Base-by-base conservation (phyloP, 2,113 vertebrate species). In the Machaerirhynchus nigripectus region DNA sequence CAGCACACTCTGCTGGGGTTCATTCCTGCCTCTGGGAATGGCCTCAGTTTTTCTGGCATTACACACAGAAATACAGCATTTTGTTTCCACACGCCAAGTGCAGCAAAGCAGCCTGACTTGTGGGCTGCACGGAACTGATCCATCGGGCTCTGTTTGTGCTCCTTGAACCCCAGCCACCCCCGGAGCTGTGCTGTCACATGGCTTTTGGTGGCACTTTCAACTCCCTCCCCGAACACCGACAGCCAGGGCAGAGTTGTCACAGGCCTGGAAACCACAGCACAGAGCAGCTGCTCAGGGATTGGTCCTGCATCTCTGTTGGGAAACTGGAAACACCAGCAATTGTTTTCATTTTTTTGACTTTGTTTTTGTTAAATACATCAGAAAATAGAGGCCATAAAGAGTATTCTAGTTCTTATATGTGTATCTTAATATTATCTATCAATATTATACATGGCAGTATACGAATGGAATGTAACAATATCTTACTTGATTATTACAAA, bases 281-380 rank as follows among this genome's bases (percentile, higher is more conserved):
- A 60, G 60, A 83, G 69, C 65, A 61, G 67, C 55, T 55, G 93
- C 88, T 78, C 89, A 61, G 87, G 68, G 83, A 81, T 47, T 73
- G 80, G 86, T 95, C 86, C 90, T 95, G 68, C 61, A 10, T 42
- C 80, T 73, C 89, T 59, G 52, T 30, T 89, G 64, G 87, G 89
- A 89, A 93, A 88, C 94, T 68, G 88, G 93, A 97, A 96, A 93
- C 94, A 97, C 97, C 97, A 97, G 97, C 98, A 79, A 79, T 78
- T 87, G 35, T n/a, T 92, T 95, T 89, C 22, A 22, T 75, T 57
- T 44, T 64, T 44, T 49, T 47, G 14, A 40, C 15, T 46, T 81
- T 61, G 28, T 2, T 90, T 92, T 87, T 65, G 18, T 73, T 94
- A 85, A 84, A 40, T 74, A 59, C 68, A 74, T 68, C 39, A n/a